These are phyloP conservation scores for Protula sp. DNA, from an alignment of 2,888 invertebrate species.

Conservation along the genomic window DNA sequence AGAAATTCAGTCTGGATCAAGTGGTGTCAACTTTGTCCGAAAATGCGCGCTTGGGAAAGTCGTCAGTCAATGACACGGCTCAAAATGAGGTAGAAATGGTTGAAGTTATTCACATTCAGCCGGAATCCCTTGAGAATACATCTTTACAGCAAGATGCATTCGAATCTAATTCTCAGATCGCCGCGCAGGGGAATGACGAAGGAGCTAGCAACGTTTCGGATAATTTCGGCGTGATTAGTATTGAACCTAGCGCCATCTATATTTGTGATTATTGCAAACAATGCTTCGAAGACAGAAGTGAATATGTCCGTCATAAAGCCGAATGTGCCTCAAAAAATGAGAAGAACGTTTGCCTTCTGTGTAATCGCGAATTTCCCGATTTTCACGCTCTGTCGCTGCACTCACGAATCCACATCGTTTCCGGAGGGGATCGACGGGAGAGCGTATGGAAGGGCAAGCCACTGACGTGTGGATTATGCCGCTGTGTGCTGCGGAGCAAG, in stretches of 20 bases:
- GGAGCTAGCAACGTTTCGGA: too few species aligned
- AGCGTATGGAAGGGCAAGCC: neutral
- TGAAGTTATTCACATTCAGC: neutral
- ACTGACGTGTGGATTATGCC: neutral
- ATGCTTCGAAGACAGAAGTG: neutral
- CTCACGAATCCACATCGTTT: neutral
- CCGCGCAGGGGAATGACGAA: too few species aligned
- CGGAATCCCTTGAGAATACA: neutral
- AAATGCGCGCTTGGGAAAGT: neutral
- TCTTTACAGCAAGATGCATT: too few species aligned
- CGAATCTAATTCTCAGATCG: too few species aligned
- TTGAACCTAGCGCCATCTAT: neutral
- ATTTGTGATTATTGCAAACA: neutral
- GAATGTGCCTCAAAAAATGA: too few species aligned
- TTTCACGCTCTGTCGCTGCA: neutral
- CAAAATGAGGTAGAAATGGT: neutral
- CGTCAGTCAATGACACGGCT: neutral
- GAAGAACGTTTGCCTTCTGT: neutral
- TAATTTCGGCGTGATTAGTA: neutral
- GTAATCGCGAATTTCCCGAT: neutral
- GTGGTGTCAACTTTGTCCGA: neutral
- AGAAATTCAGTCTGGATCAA: neutral
- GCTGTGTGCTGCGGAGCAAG: neutral
- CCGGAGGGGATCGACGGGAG: too few species aligned
- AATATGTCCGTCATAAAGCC: neutral